Evolutionary conservation across 2,888 invertebrate species (phyloP), one percentile per base, ranked within the genome.

Genomic region (Chirona hameri): DNA sequence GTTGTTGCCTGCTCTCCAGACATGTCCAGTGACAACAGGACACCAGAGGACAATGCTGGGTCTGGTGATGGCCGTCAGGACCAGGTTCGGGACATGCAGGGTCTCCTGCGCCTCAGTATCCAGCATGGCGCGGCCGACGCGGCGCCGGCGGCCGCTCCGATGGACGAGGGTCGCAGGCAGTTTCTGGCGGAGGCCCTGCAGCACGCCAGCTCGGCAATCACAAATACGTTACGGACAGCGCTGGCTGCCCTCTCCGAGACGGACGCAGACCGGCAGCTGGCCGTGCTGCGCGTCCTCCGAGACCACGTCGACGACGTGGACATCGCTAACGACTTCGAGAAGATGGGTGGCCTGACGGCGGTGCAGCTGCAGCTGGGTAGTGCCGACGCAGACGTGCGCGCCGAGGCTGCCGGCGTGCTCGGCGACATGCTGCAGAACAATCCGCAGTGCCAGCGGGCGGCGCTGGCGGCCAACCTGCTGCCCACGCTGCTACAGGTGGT

Each of bases 391-490:
- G 80, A 80, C 14, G 18, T 80, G 5, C 52, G 80, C 27, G 80
- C 48, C 52, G n/a, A 48, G 10, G 80, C 80, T 9, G 80, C 48
- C 80, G 80, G 80, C 29, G 80, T 29, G 27, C 27, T 80, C 15
- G 80, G 52, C 80, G 80, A 80, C 52, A 80, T 80, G 80, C 0
- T 80, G 27, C 80, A 80, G 80, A 52, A 80, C 52, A 80, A 80
- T 52, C 80, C 80, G 80, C 80, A 80, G 14, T 80, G 80, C 29
- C 80, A 80, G 80, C 48, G 27, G 18, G 48, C 80, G 52, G 27
- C 52, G 9, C 15, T 29, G n/a, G 15, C 48, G 21, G 15, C 9
- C 18, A 52, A 52, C 29, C 80, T 80, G 80, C 80, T 80, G 48
- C 52, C 80, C 12, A 4, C 7, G 48, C 80, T 80, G 80, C 80